These are phyloP conservation scores for Neosalanx taihuensis DNA, from an alignment of 2,797 vertebrate genomes.

Conservation along the genomic window DNA sequence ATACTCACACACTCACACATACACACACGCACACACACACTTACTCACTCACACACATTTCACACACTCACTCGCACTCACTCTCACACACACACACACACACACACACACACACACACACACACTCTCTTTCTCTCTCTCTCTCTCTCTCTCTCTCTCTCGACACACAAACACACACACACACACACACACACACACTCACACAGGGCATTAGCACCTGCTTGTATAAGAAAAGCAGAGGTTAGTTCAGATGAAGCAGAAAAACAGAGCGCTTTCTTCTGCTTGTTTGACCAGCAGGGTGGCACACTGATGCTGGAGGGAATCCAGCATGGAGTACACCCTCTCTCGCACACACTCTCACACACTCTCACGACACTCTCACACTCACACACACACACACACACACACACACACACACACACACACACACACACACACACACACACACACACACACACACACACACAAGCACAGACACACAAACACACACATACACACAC, in stretches of 20 bases:
- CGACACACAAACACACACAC: constrained; percentile 2
- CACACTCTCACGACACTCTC: too few relatives aligned
- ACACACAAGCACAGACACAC: too few relatives aligned
- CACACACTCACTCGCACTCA: neutral
- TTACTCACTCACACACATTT: too few relatives aligned
- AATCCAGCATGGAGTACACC: constrained; percentile 52
- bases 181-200: neutral
- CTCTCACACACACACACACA: neutral
- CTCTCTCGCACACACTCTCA: constrained; percentile 11
- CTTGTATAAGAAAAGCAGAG: constrained; percentile 69
- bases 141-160: neutral
- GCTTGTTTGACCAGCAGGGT: constrained; percentile 66
- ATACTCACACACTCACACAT: neutral
- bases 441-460: constrained; percentile 24
- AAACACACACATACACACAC: constrained; percentile 14
- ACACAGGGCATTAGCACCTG: constrained; percentile 83
- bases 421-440: constrained; percentile 15
- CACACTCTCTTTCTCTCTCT: neutral
- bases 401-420: constrained; percentile 26
- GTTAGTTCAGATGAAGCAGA: constrained; percentile 73
- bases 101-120: neutral
- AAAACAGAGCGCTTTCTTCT: constrained; percentile 81
- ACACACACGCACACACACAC: constrained; percentile 5
- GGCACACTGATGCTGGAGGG: constrained; percentile 65
- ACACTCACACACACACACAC: too few relatives aligned